Evolutionary conservation across 2,113 vertebrate genomes (phyloP).

Genomic region (Etia nguti): DNA sequence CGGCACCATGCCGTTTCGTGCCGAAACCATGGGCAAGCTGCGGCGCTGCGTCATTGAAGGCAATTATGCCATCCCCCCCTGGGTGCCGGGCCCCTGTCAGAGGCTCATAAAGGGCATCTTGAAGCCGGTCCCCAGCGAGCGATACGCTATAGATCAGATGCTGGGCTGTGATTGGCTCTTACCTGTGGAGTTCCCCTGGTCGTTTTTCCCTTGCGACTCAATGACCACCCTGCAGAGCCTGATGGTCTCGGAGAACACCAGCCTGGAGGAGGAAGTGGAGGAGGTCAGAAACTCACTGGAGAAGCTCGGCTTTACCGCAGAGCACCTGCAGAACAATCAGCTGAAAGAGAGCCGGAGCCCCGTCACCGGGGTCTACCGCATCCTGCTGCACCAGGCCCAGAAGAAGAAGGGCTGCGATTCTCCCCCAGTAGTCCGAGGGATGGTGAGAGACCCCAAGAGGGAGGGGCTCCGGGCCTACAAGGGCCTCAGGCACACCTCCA

Average conservation of each 20-base stretch:
- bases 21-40: conserved; percentile 88
- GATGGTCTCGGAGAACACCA: conserved; percentile 34
- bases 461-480: conserved; percentile 72
- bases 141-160: conserved; percentile 82
- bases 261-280: conserved; percentile 69
- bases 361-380: conserved; percentile 84
- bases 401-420: conserved; percentile 76
- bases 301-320: conserved; percentile 81
- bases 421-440: conserved; percentile 73
- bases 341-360: conserved; percentile 76
- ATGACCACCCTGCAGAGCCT: conserved; percentile 72
- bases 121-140: conserved; percentile 71
- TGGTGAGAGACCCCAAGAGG: conserved; percentile 75
- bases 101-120: conserved; percentile 84
- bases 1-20: conserved; percentile 86
- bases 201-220: conserved; percentile 65
- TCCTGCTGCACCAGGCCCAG: conserved; percentile 83
- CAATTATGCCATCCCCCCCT: conserved; percentile 73
- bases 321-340: conserved; percentile 79
- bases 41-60: conserved; percentile 83
- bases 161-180: conserved; percentile 89
- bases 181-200: conserved; percentile 79
- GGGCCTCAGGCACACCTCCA: conserved; percentile 85
- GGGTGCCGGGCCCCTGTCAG: conserved; percentile 84
- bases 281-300: conserved; percentile 78